phyloP scores from a whole-genome alignment of 2,888 invertebrate genomes.

The Dione vanillae region DNA sequence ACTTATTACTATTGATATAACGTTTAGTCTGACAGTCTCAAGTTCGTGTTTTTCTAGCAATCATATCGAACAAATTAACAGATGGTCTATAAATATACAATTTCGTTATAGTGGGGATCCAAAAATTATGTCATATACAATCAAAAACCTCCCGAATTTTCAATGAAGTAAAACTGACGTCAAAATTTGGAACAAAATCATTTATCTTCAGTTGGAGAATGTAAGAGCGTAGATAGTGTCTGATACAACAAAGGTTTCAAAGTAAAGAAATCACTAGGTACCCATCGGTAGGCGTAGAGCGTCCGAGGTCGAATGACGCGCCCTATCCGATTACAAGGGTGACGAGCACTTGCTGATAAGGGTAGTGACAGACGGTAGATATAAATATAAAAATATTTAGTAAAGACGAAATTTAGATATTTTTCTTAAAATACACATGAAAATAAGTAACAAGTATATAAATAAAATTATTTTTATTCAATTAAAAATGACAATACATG shows the following conservation, averaged over 20 bases:
- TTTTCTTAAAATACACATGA: too few species aligned
- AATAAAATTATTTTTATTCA: too few species aligned
- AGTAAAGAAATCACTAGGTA: slow-evolving; percentile 32
- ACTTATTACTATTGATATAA: too few species aligned
- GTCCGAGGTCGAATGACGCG: slow-evolving; percentile 25
- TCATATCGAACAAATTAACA: too few species aligned
- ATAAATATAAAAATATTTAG: background rate
- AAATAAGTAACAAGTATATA: too few species aligned
- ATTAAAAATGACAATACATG: too few species aligned
- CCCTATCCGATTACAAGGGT: slow-evolving; percentile 30
- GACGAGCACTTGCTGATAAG: slow-evolving; percentile 25
- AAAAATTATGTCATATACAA: background rate
- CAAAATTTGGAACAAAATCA: background rate
- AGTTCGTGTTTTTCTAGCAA: too few species aligned
- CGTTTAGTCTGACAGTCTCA: too few species aligned
- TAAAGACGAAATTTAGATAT: too few species aligned
- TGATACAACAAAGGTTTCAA: slow-evolving; percentile 27
- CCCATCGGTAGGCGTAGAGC: slow-evolving; percentile 17
- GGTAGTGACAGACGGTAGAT: slow-evolving; percentile 7
- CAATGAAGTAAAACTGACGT: background rate
- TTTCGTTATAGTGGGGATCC: too few species aligned
- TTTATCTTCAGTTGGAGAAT: slow-evolving; percentile 7
- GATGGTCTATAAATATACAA: too few species aligned
- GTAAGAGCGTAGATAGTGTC: slow-evolving; percentile 20
- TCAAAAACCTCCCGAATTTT: too few species aligned